Base-by-base conservation (phyloP, 2,888 invertebrate species). In the Automeris io region DNA sequence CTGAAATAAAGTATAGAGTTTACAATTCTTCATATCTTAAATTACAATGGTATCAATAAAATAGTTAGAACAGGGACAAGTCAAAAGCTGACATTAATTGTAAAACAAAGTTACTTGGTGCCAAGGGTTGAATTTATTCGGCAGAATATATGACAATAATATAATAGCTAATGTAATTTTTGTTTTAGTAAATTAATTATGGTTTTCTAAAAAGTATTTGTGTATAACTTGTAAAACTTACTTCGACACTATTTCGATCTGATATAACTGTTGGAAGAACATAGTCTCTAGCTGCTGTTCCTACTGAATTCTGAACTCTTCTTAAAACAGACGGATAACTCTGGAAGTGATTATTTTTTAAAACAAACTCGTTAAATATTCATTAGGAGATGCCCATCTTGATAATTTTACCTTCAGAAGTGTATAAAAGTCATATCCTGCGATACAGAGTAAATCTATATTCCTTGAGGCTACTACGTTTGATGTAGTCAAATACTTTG, bases 401-500 rank as follows among this genome's bases (percentile, higher is more conserved):
- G 3, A 16, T n/a, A 8, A 2, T 1, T 33, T 57, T 57, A 88
- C 79, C 70, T 87, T 87, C 22, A 83, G 61, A 18, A 86, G 60
- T 13, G 73, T 45, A 44, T 85, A 86, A 51, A 88, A 88, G 25
- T 78, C 79, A n/a, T 70, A 57, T 8, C 87, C 87, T 41, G 73
- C 54, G 33, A 88, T 82, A 37, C 72, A 70, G 9, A 88, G 54
- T 25, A 87, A 61, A 51, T 88, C 88, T 37, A 85, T 80, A 50
- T 88, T 88, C 41, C 81, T 73, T 2, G 83, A 74, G 5, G 88
- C 88, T 1, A 76, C 55, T 1, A 87, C 70, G 39, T 81, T 87
- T 2, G 88, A 85, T 54, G 74, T 68, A 1, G 81, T 79, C 33
- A 78, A 54, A 46, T 78, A 81, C 53, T 68, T 78, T 1, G 58